Evolutionary conservation across 2,888 invertebrate species (phyloP).

Genomic region (Sarcophaga subvicina): DNA sequence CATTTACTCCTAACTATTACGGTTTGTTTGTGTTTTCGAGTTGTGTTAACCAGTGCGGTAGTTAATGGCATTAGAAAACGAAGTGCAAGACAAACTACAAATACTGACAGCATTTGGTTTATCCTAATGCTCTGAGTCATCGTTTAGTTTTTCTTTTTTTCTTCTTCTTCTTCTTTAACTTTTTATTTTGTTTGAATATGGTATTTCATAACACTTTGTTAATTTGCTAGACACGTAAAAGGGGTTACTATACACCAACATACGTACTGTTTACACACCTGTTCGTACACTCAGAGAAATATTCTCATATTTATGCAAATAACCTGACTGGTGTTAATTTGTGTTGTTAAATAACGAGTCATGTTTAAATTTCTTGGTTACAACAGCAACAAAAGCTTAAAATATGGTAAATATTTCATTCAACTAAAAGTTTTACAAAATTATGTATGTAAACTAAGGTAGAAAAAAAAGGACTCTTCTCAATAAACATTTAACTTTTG

Average conservation of each 20-base stretch:
- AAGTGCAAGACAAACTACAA: conserved; percentile 26
- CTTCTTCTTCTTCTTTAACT: neutral
- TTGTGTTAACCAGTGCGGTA: conserved; percentile 7
- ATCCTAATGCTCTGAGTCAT: neutral
- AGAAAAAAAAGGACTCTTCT: neutral
- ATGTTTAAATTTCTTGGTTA: neutral
- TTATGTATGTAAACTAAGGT: neutral
- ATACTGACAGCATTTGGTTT: conserved; percentile 20
- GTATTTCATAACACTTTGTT: neutral
- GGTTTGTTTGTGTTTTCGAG: neutral
- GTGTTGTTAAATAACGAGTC: neutral
- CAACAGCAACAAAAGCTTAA: no score
- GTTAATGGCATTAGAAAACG: conserved; percentile 15
- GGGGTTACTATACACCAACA: neutral
- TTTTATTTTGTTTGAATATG: neutral
- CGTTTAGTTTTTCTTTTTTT: neutral
- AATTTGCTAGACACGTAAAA: neutral
- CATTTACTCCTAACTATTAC: neutral
- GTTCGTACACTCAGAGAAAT: neutral
- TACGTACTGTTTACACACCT: neutral
- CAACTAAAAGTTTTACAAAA: neutral
- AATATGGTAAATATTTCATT: neutral
- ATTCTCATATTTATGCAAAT: neutral
- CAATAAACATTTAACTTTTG: neutral
- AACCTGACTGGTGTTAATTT: neutral